Conservation (phyloP, 2,888 invertebrate genomes). For the Parascotia fuliginaria region DNA sequence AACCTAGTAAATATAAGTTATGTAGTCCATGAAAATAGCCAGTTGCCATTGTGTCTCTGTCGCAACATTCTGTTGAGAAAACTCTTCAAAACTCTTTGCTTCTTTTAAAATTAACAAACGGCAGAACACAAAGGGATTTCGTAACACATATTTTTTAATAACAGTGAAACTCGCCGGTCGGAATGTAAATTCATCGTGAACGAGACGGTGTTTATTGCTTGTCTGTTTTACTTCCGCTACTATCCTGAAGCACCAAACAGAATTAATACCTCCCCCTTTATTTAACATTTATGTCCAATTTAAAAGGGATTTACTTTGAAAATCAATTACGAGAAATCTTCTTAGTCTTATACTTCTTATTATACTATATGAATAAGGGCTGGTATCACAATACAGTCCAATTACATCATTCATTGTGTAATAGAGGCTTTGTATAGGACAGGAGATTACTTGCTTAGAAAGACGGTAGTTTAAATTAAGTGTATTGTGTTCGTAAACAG, state of each 20-base stretch:
- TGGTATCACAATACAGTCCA: slow-evolving; percentile 32
- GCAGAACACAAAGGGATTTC: background rate
- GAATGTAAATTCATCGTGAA: slow-evolving; percentile 34
- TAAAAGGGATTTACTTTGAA: slow-evolving; percentile 45
- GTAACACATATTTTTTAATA: slow-evolving; percentile 9
- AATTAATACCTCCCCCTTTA: slow-evolving; percentile 34
- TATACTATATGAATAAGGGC: slow-evolving; percentile 33
- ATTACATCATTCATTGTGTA: slow-evolving; percentile 33
- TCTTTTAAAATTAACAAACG: background rate
- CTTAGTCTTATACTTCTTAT: slow-evolving; percentile 30
- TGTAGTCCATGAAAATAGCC: no score
- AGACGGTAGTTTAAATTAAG: slow-evolving; percentile 25
- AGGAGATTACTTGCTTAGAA: slow-evolving; percentile 29
- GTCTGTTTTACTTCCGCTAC: slow-evolving; percentile 17
- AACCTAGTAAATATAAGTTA: no score
- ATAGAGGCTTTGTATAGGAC: slow-evolving; percentile 14
- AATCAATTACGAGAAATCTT: slow-evolving; percentile 50
- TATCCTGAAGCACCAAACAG: slow-evolving; percentile 28
- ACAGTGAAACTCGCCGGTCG: slow-evolving; percentile 6
- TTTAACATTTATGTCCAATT: slow-evolving; percentile 39
- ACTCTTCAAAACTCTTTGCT: background rate
- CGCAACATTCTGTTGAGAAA: no score
- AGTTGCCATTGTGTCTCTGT: background rate
- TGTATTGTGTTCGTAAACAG: slow-evolving; percentile 15
- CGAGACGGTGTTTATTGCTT: slow-evolving; percentile 25